These are phyloP conservation scores for Aphidius colemani DNA, from an alignment of 2,888 invertebrate species.

Conservation along the genomic window DNA sequence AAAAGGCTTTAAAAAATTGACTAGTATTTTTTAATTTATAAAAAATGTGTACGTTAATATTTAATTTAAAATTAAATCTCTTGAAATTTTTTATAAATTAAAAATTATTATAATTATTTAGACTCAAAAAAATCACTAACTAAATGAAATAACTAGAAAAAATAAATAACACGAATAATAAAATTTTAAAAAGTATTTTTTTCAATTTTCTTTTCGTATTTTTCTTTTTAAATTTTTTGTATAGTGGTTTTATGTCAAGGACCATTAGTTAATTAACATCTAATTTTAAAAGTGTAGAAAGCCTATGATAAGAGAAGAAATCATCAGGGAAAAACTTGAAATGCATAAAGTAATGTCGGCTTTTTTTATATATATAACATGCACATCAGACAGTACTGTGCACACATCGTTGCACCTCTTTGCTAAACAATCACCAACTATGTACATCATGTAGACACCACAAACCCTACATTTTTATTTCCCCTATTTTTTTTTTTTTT, in stretches of 20 bases:
- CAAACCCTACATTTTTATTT: constrained; percentile 22
- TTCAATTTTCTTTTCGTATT: too few species aligned
- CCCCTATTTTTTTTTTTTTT: constrained; percentile 18
- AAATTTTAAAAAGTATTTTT: too few species aligned
- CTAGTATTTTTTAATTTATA: too few species aligned
- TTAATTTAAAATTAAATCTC: too few species aligned
- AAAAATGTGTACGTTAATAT: too few species aligned
- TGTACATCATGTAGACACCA: constrained; percentile 22
- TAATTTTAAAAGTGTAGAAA: constrained; percentile 49
- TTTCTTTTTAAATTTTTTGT: too few species aligned
- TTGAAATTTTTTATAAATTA: too few species aligned
- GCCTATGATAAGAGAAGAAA: constrained; percentile 22
- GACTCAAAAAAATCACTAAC: too few species aligned
- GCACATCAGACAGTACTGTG: constrained; percentile 44
- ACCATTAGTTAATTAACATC: constrained; percentile 57
- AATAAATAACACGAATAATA: background rate
- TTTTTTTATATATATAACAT: constrained; percentile 31
- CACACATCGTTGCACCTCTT: constrained; percentile 50
- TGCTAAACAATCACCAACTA: constrained; percentile 50
- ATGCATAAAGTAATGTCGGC: constrained; percentile 45
- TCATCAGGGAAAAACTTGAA: constrained; percentile 11
- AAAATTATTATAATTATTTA: too few species aligned
- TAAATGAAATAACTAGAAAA: background rate
- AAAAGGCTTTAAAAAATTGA: too few species aligned
- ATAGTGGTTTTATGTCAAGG: constrained; percentile 34